A percentile compares a stretch with the other conserved stretches of the same genome.
phyloP scores from a whole-genome alignment of 2,113 vertebrate species.

The Tragelaphus scriptus region DNA sequence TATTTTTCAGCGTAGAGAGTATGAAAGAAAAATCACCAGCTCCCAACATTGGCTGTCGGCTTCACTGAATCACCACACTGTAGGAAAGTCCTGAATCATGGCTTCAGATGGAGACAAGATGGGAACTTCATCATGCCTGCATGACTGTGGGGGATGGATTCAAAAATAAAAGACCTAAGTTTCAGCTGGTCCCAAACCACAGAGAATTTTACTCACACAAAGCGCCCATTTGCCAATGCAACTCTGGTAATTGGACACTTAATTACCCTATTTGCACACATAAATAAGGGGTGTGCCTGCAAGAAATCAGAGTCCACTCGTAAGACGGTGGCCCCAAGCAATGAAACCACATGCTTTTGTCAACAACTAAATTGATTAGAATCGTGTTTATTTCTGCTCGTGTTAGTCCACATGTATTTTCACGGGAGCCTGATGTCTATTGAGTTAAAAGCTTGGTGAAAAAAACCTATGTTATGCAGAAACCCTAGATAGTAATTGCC shows the following conservation, averaged over 20 bases:
- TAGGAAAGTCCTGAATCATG: neutral
- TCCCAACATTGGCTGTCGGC: neutral
- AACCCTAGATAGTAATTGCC: slow-evolving; percentile 65
- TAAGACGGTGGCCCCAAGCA: slow-evolving; percentile 66
- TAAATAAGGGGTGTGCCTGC: slow-evolving; percentile 62
- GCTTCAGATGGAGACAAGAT: slow-evolving; percentile 13
- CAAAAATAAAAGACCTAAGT: slow-evolving; percentile 56
- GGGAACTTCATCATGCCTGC: neutral
- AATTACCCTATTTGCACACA: slow-evolving; percentile 72
- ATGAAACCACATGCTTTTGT: slow-evolving; percentile 65
- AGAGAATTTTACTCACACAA: slow-evolving; percentile 63
- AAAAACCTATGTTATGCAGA: slow-evolving; percentile 57
- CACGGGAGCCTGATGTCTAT: slow-evolving; percentile 57
- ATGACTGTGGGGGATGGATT: slow-evolving; percentile 33
- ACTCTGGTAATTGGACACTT: slow-evolving; percentile 69
- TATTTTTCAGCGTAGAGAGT: slow-evolving; percentile 17
- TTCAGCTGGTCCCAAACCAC: slow-evolving; percentile 68
- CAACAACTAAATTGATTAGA: slow-evolving; percentile 71
- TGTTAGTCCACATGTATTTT: slow-evolving; percentile 71
- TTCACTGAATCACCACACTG: slow-evolving; percentile 19
- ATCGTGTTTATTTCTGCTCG: slow-evolving; percentile 70
- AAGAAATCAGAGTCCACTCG: slow-evolving; percentile 62
- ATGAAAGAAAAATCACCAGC: neutral
- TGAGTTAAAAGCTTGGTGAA: slow-evolving; percentile 60
- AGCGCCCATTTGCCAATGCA: slow-evolving; percentile 65